A percentile compares a stretch with the other conserved stretches of the same genome.
Conservation (phyloP, 2,113 vertebrate species). For the Rhagologus leucostigma region DNA sequence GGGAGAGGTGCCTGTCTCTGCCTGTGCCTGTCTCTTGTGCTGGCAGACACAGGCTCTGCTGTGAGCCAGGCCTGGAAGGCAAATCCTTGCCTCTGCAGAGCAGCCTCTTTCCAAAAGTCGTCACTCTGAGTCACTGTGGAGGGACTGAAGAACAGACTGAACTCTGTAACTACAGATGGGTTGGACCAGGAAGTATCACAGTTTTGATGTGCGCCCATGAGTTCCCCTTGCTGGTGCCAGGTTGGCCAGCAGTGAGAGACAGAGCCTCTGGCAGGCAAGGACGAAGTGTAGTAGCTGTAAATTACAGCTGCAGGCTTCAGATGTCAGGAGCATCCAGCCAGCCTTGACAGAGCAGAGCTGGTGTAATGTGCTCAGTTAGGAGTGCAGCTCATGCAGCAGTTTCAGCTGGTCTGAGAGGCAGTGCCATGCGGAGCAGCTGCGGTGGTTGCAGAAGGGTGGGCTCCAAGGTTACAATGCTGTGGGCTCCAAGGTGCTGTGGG, state of each 20-base stretch:
- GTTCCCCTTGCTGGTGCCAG: neutral
- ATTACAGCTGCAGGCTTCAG: neutral
- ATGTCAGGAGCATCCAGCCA: neutral
- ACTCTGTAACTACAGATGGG: neutral
- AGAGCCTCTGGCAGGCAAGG: neutral
- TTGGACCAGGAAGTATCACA: neutral
- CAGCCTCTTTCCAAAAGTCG: neutral
- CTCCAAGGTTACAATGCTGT: neutral
- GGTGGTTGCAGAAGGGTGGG: neutral
- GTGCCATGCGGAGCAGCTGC: neutral
- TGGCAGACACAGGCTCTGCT: neutral
- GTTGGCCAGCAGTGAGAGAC: neutral
- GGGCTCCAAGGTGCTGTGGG: neutral
- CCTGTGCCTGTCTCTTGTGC: neutral
- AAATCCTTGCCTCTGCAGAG: neutral
- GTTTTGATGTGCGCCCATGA: neutral
- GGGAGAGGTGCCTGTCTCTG: neutral
- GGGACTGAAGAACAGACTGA: neutral
- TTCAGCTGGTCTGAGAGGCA: neutral
- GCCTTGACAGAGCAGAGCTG: neutral
- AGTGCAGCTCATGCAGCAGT: neutral
- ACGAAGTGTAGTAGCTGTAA: neutral
- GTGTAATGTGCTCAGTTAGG: fast-evolving
- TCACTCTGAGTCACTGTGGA: neutral
- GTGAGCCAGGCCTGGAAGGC: neutral